Percentiles rank a stretch among this genome's conserved stretches.
Conservation (phyloP, 2,888 invertebrate species). For the Branchellion lobata region DNA sequence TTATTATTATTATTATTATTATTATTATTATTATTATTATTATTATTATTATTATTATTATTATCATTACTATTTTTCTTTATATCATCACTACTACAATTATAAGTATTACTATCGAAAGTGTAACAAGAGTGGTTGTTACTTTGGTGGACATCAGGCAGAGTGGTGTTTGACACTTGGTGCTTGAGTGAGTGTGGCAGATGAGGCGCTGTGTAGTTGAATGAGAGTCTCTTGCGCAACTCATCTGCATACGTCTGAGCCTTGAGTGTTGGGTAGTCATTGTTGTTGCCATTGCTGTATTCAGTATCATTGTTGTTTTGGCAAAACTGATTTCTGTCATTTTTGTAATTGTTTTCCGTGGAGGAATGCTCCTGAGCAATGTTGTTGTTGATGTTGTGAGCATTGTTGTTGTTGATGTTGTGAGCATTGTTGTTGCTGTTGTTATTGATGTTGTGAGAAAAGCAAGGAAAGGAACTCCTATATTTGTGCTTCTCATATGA, state of each 20-base stretch:
- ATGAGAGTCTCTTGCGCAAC: not conserved
- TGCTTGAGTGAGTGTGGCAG: not conserved
- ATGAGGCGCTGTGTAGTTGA: not conserved
- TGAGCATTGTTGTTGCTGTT: not conserved
- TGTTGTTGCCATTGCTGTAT: not conserved
- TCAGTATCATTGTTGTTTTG: not conserved
- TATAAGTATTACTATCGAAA: no score
- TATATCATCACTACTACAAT: no score
- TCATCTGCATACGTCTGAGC: not conserved
- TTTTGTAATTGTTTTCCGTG: not conserved
- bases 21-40: no score
- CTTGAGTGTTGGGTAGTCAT: slow-evolving; percentile 8
- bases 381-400: not conserved
- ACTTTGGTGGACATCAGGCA: no score
- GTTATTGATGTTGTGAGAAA: not conserved
- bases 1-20: no score
- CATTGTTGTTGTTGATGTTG: not conserved
- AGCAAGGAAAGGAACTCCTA: not conserved
- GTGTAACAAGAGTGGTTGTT: no score
- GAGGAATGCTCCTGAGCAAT: not conserved
- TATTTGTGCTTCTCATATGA: not conserved
- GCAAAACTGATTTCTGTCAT: not conserved
- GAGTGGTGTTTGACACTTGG: not conserved
- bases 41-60: no score
- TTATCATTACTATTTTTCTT: no score